phyloP scores from a whole-genome alignment of 2,888 invertebrate species.

The Coleophora flavipennella region DNA sequence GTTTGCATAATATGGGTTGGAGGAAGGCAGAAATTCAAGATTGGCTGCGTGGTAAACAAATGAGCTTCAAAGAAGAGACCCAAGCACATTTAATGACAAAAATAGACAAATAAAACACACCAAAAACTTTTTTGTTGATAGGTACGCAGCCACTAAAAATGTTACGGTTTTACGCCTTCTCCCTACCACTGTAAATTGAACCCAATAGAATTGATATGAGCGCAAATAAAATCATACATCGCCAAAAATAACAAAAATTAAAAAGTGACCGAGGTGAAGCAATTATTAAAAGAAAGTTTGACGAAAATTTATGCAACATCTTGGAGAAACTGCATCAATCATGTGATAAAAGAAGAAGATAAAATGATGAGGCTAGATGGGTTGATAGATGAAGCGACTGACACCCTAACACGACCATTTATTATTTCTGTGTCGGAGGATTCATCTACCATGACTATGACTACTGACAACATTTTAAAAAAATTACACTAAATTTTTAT shows the following conservation, averaged over 20 bases:
- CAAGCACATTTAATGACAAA: too few relatives aligned
- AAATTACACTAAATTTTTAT: too few relatives aligned
- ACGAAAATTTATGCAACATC: background rate
- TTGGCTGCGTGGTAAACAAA: slow-evolving; percentile 5
- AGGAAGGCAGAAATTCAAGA: slow-evolving; percentile 8
- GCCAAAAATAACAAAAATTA: slow-evolving; percentile 2
- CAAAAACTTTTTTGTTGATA: background rate
- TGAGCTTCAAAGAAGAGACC: too few relatives aligned
- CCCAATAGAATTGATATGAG: slow-evolving; percentile 13
- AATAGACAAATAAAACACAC: background rate
- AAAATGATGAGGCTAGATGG: background rate
- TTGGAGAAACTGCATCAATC: background rate
- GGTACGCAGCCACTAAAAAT: too few relatives aligned
- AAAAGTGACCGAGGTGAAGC: slow-evolving; percentile 1
- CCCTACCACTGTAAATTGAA: slow-evolving; percentile 11
- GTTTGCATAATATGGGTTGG: slow-evolving; percentile 9
- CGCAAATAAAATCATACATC: slow-evolving; percentile 5
- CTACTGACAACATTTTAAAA: too few relatives aligned
- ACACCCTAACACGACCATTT: background rate
- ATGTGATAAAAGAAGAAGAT: background rate
- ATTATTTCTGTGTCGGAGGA: too few relatives aligned
- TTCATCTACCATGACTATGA: too few relatives aligned
- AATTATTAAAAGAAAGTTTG: background rate
- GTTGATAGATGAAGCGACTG: too few relatives aligned
- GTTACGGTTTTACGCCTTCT: slow-evolving; percentile 5